Conservation (phyloP, 2,888 invertebrate species). For the Ctenicera cuprea region DNA sequence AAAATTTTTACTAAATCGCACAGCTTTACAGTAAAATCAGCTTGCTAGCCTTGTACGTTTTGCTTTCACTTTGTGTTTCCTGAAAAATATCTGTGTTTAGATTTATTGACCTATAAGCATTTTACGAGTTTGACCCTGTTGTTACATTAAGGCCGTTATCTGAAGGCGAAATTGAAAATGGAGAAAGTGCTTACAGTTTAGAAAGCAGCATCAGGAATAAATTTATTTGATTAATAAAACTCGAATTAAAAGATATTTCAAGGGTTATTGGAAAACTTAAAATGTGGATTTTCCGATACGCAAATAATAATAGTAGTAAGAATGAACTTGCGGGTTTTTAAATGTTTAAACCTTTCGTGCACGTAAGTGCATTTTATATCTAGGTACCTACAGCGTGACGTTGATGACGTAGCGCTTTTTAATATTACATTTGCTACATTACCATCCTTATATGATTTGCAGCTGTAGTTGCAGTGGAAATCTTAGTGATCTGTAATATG, state of each 20-base stretch:
- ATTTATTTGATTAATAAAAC: background rate
- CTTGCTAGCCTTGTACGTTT: background rate
- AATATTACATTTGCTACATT: slow-evolving; percentile 53
- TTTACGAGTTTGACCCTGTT: slow-evolving; percentile 21
- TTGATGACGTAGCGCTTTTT: slow-evolving; percentile 52
- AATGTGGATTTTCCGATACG: no score
- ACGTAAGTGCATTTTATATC: slow-evolving; percentile 19
- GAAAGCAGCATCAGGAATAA: background rate
- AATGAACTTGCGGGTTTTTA: background rate
- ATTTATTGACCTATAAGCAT: slow-evolving; percentile 24
- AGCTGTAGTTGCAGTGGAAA: slow-evolving; percentile 11
- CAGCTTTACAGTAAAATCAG: slow-evolving; percentile 6
- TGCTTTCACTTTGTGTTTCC: background rate
- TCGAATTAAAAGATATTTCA: background rate
- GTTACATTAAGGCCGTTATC: slow-evolving; percentile 10
- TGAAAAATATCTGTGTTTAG: slow-evolving; percentile 9
- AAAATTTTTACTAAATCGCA: background rate
- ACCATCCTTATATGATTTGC: slow-evolving; percentile 42
- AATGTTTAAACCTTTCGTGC: slow-evolving; percentile 1
- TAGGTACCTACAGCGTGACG: slow-evolving; percentile 37
- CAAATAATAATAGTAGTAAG: no score
- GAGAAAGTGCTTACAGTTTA: slow-evolving; percentile 10
- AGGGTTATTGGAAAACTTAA: no score
- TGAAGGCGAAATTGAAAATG: slow-evolving; percentile 13
- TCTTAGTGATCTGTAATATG: slow-evolving; percentile 26